Base-by-base conservation (phyloP, 2,888 invertebrate species). In the Drosophila leonis region DNA sequence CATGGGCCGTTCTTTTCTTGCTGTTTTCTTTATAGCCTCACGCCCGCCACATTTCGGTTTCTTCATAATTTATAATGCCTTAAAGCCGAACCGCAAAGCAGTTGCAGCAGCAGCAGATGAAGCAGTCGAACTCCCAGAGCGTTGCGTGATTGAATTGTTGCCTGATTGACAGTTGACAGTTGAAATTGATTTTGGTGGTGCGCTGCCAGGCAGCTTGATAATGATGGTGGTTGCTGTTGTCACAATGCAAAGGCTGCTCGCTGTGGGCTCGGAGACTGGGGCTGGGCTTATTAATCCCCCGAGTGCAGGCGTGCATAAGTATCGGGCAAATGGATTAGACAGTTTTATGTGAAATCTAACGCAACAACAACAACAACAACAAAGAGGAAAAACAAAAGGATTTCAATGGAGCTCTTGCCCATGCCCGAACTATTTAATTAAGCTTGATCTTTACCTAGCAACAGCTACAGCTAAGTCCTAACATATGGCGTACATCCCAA, bases 151-250 rank as follows among this genome's bases (percentile, higher is more conserved):
- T 91, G 91, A 91, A 91, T 90, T 84, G 87, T 78, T 76, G 82
- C 71, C 84, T 91, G 90, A 91, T 91, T 91, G 90, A 91, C 91
- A 83, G 90, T 89, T 90, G 91, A 90, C 90, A 90, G 91, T 81
- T 80, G 83, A 90, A 90, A 91, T 89, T 91, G 91, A 91, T 90
- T 90, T 88, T 80, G 72, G 76, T 69, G 59, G 51, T 64, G 51
- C 39, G 49, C 18, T 33, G 31, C 39, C 51, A n/a, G 37, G 7
- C 54, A 12, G 48, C 48, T 31, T 31, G 31, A 49, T 49, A 49
- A 49, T 49, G 48, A 49, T 49, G 48, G 71, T 80, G 81, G 69
- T 78, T 83, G 87, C 66, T 49, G 13, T 49, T 35, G 24, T 10
- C 37, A 13, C 15, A 33, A 52, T 24, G 33, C 52, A 20, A 35